These are phyloP conservation scores for Tyrannus savana DNA, from an alignment of 2,113 vertebrate genomes.

Conservation along the genomic window DNA sequence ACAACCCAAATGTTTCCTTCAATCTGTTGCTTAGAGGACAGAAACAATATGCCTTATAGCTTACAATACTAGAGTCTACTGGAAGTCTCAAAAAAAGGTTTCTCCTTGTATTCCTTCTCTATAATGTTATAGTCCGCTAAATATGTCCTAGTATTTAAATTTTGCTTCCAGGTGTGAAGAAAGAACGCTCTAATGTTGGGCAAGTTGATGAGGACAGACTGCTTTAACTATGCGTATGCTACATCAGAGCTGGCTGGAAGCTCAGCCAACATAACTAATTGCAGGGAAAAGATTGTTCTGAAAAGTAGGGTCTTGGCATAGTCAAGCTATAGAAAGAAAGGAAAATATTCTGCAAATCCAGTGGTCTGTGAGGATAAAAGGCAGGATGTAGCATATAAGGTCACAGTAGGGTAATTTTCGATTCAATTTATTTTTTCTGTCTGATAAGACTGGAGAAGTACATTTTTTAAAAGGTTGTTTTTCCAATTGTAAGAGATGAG, in stretches of 20 bases:
- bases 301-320: background rate
- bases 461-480: background rate
- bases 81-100: too few relatives aligned
- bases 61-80: background rate
- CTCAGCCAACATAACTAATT: rapidly evolving
- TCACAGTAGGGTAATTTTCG: background rate
- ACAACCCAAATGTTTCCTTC: background rate
- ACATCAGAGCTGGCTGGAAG: rapidly evolving
- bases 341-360: background rate
- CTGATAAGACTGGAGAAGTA: background rate
- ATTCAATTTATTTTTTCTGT: background rate
- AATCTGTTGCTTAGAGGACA: background rate
- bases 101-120: background rate
- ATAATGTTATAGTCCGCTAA: background rate
- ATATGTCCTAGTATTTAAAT: background rate
- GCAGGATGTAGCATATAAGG: background rate
- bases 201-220: background rate
- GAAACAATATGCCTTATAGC: background rate
- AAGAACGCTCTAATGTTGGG: background rate
- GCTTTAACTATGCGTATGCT: background rate
- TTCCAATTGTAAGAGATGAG: background rate
- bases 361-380: background rate
- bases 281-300: background rate
- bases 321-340: background rate
- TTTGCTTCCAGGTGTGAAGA: background rate